Evolutionary conservation across 2,888 invertebrate species (phyloP).

Genomic region (Drosophila rubida): DNA sequence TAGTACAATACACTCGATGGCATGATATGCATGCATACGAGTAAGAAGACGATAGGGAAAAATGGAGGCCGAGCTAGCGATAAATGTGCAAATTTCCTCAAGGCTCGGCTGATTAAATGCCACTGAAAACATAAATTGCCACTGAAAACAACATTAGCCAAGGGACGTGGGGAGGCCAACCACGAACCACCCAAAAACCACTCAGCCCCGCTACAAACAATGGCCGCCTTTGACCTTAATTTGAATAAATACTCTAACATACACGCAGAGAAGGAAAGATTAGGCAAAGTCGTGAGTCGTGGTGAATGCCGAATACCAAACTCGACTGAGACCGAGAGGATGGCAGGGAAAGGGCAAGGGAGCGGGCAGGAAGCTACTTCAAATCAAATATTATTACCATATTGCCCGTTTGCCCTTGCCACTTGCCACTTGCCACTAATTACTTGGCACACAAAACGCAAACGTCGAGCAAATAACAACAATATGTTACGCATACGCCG

Average conservation of each 20-base stretch:
- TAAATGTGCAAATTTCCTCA: slow-evolving; percentile 68
- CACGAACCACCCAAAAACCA: neutral
- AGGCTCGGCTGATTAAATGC: slow-evolving; percentile 68
- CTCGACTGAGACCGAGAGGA: too few species aligned
- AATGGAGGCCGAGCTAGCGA: slow-evolving; percentile 46
- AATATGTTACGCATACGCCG: slow-evolving; percentile 56
- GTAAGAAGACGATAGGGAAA: slow-evolving; percentile 28
- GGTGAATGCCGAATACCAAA: slow-evolving; percentile 13
- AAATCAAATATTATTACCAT: slow-evolving; percentile 63
- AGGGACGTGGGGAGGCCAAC: slow-evolving; percentile 30
- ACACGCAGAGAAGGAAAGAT: slow-evolving; percentile 53
- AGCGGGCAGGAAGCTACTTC: slow-evolving; percentile 47
- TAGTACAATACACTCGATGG: slow-evolving; percentile 22
- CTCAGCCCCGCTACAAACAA: neutral
- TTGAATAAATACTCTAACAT: slow-evolving; percentile 64
- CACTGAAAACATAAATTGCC: slow-evolving; percentile 70
- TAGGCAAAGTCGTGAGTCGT: slow-evolving; percentile 36
- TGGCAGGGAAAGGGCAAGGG: neutral
- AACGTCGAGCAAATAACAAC: slow-evolving; percentile 38
- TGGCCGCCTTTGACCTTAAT: slow-evolving; percentile 70
- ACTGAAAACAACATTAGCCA: slow-evolving; percentile 57
- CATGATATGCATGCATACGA: slow-evolving; percentile 20
- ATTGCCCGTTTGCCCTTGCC: slow-evolving; percentile 23
- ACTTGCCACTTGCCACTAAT: slow-evolving; percentile 56
- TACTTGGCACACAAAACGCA: slow-evolving; percentile 64